Conservation (phyloP, 1,140 invertebrate genomes). For the Neocloeon triangulifer region DNA sequence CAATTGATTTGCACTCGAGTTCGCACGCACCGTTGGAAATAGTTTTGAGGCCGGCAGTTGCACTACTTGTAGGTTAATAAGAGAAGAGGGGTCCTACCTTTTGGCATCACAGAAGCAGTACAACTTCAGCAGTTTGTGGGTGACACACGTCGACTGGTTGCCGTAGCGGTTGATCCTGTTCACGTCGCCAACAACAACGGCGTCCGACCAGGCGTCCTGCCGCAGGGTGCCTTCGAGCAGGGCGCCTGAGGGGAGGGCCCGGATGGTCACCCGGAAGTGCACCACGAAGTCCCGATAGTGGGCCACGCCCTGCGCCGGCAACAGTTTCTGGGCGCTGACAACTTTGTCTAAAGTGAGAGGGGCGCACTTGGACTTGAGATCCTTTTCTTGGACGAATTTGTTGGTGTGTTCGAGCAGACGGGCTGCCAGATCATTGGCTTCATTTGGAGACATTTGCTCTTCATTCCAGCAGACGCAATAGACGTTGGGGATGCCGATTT, state of each 20-base stretch:
- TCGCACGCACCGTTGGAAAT: no score
- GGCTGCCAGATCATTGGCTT: slow-evolving; percentile 6
- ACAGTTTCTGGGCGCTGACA: slow-evolving; percentile 8
- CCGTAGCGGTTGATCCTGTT: slow-evolving; percentile 14
- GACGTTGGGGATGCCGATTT: slow-evolving; percentile 20
- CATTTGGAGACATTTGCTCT: slow-evolving; percentile 6
- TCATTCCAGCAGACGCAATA: slow-evolving; percentile 22
- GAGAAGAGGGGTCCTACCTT: background rate
- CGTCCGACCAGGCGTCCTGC: slow-evolving; percentile 10
- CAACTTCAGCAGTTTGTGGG: slow-evolving; percentile 11
- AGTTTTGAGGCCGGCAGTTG: no score
- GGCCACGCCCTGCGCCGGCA: background rate
- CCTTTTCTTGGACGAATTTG: background rate
- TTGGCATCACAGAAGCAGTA: slow-evolving; percentile 13
- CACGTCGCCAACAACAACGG: slow-evolving; percentile 11
- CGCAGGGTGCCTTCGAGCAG: slow-evolving; percentile 15
- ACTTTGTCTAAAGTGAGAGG: slow-evolving; percentile 12
- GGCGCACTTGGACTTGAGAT: slow-evolving; percentile 6
- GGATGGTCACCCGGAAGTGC: slow-evolving; percentile 14
- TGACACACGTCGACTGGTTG: slow-evolving; percentile 13
- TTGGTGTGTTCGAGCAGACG: slow-evolving; percentile 8
- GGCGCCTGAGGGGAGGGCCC: slow-evolving; percentile 11
- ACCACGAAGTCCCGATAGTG: slow-evolving; percentile 3
- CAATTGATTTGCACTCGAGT: no score
- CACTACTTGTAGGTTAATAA: no score